Evolutionary conservation across 2,113 vertebrate species (phyloP).

Genomic region (Pachyramphus minor): DNA sequence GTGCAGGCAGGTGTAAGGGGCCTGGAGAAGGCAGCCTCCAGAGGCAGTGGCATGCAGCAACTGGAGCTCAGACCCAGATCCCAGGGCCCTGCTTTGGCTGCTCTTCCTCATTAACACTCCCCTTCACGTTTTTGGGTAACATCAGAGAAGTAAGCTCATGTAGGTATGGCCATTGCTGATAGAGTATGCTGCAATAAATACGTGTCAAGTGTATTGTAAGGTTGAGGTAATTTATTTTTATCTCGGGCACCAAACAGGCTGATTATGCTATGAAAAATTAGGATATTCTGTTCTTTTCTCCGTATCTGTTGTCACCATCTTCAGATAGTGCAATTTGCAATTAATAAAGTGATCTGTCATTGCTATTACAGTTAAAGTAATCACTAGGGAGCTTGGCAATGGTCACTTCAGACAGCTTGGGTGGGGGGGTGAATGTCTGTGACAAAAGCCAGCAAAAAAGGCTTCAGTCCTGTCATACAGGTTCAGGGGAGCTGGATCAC

Average conservation of each 20-base stretch:
- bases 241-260: conserved; percentile 20
- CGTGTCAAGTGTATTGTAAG: background rate
- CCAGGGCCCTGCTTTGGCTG: background rate
- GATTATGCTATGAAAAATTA: conserved; percentile 52
- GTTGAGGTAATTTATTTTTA: conserved; percentile 44
- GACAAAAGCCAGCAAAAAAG: background rate
- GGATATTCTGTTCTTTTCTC: conserved; percentile 28
- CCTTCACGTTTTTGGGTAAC: background rate
- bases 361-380: conserved; percentile 6
- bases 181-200: conserved; percentile 45
- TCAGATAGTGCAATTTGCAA: conserved; percentile 43
- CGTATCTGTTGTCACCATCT: conserved; percentile 54
- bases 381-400: background rate
- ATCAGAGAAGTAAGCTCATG: background rate
- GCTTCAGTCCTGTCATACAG: accelerated
- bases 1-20: background rate
- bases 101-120: background rate
- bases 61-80: background rate
- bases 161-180: conserved; percentile 26
- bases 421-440: background rate
- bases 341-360: conserved; percentile 52
- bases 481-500: background rate
- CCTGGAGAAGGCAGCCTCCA: background rate
- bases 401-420: background rate
- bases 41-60: background rate